These are phyloP conservation scores for Limosa lapponica DNA, from an alignment of 2,797 vertebrate genomes.

Conservation along the genomic window DNA sequence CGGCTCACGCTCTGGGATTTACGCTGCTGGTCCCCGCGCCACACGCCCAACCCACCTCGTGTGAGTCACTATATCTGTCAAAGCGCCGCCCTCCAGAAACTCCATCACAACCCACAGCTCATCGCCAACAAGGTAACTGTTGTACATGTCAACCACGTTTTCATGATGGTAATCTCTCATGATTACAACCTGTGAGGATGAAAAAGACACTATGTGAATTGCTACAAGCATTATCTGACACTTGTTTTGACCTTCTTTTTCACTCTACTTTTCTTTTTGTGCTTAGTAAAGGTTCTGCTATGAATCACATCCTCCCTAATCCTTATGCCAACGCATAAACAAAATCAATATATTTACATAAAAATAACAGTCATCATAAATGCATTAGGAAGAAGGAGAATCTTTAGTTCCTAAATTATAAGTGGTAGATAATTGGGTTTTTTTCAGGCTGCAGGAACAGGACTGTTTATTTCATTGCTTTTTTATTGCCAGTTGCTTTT, in stretches of 20 bases:
- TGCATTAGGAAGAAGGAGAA: background rate
- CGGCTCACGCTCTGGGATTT: accelerated
- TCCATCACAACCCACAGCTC: conserved; percentile 93
- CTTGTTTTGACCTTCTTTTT: background rate
- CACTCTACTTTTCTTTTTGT: background rate
- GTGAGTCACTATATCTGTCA: conserved; percentile 90
- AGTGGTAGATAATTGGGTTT: background rate
- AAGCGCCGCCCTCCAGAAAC: conserved; percentile 89
- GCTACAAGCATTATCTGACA: background rate
- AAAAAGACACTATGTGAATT: background rate
- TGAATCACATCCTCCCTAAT: background rate
- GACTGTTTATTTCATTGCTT: background rate
- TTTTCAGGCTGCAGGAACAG: background rate
- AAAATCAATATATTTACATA: background rate
- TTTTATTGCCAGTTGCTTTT: background rate
- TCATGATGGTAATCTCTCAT: conserved; percentile 93
- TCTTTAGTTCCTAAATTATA: background rate
- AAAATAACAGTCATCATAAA: background rate
- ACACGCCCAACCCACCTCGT: conserved; percentile 80
- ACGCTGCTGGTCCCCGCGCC: accelerated
- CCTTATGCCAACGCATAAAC: background rate
- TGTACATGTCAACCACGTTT: conserved; percentile 93
- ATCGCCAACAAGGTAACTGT: conserved; percentile 88
- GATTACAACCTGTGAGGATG: conserved; percentile 85
- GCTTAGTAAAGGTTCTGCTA: background rate